Base-by-base conservation (phyloP, 2,888 invertebrate species). In the Drosophila anceps region DNA sequence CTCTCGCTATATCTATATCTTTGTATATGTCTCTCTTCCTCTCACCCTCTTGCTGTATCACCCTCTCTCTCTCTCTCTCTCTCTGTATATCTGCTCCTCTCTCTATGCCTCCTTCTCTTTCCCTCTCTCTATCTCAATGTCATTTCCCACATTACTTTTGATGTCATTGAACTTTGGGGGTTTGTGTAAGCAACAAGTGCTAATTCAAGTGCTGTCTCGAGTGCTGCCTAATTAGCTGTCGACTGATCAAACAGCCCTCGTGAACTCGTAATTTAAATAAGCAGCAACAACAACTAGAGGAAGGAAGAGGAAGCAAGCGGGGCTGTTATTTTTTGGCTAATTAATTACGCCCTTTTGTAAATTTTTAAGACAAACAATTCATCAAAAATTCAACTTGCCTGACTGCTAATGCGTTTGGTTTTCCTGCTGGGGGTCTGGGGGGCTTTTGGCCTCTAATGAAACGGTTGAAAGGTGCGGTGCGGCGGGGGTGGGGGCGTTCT, bases 331-430 rank as follows among this genome's bases (percentile, higher is more conserved):
- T 83, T 68, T 76, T 76, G 68, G 81, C 82, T 85, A 86, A 86
- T 86, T 86, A 86, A 87, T 86, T 87, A 87, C 81, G 87, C 72
- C 72, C 80, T 82, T 86, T 85, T 81, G 79, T 82, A 81, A 75
- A 82, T 82, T 87, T 87, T 85, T 76, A 85, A 86, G 84, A 87
- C 76, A 87, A 86, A 86, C 85, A 85, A 84, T 86, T 87, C 87
- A 84, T 85, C 87, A 85, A 76, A 86, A 84, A 85, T 85, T 87
- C 79, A 79, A 80, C 72, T 74, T 70, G 75, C 43, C 60, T 72
- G 50, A 27, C 67, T 62, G 80, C 71, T 73, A 72, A 74, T 70
- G 74, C 71, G 69, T 64, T 74, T 54, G 69, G 69, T 66, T 78
- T 61, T 4, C n/a, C 53, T 10, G 18, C 27, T 27, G 27, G 27